Base-by-base conservation (phyloP, 2,113 vertebrate species). In the Dicrurus megarhynchus region DNA sequence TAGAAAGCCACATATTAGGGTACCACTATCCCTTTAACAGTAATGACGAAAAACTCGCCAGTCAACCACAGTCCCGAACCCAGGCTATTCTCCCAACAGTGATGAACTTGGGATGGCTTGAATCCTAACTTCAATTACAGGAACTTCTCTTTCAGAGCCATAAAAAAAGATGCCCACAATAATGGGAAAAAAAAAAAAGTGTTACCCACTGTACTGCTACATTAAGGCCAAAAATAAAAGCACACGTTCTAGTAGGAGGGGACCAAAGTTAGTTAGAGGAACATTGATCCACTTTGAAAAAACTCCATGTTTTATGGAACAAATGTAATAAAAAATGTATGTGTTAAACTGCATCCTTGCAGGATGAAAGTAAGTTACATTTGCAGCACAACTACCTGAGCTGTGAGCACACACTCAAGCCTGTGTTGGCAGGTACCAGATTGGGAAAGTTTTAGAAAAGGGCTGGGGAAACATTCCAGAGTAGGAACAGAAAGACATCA, bases 121-220 rank as follows among this genome's bases (percentile, higher is more conserved):
- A 44, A 74, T 61, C 64, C 39, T 52, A 19, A 47, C 14, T 70
- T 49, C 17, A 64, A 3, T 55, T 92, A 60, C 1, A 60, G 39
- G 39, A 84, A 50, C 39, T 56, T 77, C 23, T 87, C 44, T 73
- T 87, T 87, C 49, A 64, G 5, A 53, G 16, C 12, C 20, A 17
- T 53, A 67, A 53, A 67, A 70, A 35, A 7, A 70, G 18, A 81
- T 74, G 18, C 11, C 42, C 37, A 35, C 2, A 1, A 2, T 57
- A 53, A 85, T 32, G 28, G 39, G 13, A 19, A 77, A 78, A 37
- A 22, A 32, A 28, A 13, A 6, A 61, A 49, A 0, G 0, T 2
- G 2, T 57, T 82, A 61, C 30, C 11, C 22, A 37, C 9, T 59
- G 20, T 61, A 27, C 50, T 37, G 20, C 28, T 9, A 65, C 3